Evolutionary conservation across 1,140 invertebrate genomes (phyloP).

Genomic region (Zaprionus lachaisei): DNA sequence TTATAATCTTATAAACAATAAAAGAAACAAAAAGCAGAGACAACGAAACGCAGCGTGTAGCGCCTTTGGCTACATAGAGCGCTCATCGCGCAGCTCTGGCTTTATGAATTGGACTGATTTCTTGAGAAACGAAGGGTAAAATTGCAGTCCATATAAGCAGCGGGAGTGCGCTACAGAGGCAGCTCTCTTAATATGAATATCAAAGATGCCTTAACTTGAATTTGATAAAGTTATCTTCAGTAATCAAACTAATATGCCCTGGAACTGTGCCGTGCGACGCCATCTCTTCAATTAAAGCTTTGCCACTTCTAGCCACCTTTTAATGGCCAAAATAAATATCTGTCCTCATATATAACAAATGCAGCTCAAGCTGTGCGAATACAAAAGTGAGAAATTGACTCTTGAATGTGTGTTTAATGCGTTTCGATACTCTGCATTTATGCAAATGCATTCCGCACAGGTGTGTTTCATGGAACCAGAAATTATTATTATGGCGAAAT

Average conservation of each 20-base stretch:
- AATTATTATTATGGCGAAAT: constrained; percentile 31
- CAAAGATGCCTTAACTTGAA: no score
- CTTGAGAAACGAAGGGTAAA: not conserved
- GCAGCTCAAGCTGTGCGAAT: constrained; percentile 44
- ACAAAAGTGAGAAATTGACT: constrained; percentile 54
- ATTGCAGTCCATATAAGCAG: not conserved
- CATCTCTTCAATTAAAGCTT: not conserved
- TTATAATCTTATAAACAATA: constrained; percentile 7
- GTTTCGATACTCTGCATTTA: constrained; percentile 60
- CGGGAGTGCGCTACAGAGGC: not conserved
- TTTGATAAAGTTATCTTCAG: no score
- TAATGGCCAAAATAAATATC: constrained; percentile 12
- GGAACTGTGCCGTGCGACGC: not conserved
- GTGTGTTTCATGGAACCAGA: constrained; percentile 60
- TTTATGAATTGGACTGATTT: constrained; percentile 1
- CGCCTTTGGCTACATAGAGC: not conserved
- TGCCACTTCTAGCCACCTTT: not conserved
- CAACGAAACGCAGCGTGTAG: constrained; percentile 6
- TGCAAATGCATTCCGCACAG: constrained; percentile 68
- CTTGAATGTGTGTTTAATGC: constrained; percentile 50
- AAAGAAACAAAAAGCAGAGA: constrained; percentile 1
- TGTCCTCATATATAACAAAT: constrained; percentile 15
- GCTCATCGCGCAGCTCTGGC: constrained; percentile 3
- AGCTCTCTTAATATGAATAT: not conserved
- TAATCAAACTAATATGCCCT: not conserved